Evolutionary conservation across 2,113 vertebrate genomes (phyloP).

Genomic region (Syrrhaptes paradoxus): DNA sequence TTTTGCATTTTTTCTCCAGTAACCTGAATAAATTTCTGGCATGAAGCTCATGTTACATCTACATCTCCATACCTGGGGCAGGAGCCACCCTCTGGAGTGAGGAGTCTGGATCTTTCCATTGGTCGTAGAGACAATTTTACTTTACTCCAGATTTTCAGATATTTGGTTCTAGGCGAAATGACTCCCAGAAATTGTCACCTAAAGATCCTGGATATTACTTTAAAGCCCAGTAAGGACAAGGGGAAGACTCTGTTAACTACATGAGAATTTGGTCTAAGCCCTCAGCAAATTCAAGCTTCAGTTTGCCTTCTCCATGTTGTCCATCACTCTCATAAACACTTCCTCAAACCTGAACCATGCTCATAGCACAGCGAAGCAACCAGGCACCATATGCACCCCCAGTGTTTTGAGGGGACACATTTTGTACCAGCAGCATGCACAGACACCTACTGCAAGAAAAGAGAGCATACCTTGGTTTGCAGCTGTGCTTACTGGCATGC

Average conservation of each 20-base stretch:
- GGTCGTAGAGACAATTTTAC: background rate
- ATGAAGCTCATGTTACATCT: background rate
- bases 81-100: background rate
- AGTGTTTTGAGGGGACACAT: background rate
- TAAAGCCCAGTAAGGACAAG: background rate
- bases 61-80: background rate
- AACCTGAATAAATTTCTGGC: background rate
- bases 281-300: background rate
- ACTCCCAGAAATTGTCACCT: background rate
- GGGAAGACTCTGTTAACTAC: background rate
- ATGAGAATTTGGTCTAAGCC: background rate
- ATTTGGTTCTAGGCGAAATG: background rate
- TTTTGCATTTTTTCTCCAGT: background rate
- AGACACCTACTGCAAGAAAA: background rate
- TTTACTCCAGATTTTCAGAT: background rate
- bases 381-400: background rate
- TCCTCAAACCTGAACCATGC: background rate
- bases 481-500: accelerated
- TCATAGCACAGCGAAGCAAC: background rate
- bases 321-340: background rate
- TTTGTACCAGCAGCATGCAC: background rate
- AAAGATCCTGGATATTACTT: background rate
- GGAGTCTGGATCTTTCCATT: background rate
- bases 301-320: background rate
- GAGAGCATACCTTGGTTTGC: background rate